phyloP scores from a whole-genome alignment of 2,797 vertebrate species.

The Columba guinea region DNA sequence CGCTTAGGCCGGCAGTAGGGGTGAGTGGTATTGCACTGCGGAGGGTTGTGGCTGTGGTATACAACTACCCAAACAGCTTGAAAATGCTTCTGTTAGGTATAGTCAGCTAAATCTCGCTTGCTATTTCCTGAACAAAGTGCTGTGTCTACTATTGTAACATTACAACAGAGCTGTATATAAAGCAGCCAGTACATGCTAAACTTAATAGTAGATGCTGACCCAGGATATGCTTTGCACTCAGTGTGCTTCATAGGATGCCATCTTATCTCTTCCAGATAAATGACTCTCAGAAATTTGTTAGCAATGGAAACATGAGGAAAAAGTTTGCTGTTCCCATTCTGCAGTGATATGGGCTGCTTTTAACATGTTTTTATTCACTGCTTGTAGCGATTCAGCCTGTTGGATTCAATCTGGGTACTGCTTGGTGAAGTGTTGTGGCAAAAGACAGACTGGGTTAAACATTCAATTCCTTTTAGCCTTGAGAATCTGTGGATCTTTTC shows the following conservation, averaged over 20 bases:
- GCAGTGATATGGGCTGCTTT: background rate
- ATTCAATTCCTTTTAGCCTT: background rate
- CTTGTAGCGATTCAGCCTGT: background rate
- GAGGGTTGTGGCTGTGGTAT: background rate
- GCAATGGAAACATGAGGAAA: background rate
- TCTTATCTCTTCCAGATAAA: background rate
- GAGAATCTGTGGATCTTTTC: background rate
- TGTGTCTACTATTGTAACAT: background rate
- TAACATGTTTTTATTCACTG: background rate
- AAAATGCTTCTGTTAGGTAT: background rate
- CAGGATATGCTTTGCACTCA: background rate
- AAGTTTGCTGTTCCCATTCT: background rate
- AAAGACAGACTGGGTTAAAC: background rate
- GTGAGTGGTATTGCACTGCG: too few species aligned
- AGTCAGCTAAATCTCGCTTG: background rate
- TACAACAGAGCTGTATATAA: background rate
- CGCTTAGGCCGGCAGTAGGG: background rate
- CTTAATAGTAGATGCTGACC: background rate
- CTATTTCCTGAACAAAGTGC: accelerated
- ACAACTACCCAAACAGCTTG: background rate
- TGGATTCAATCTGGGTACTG: background rate
- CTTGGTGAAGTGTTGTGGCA: background rate
- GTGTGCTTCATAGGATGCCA: background rate
- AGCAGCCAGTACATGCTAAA: background rate
- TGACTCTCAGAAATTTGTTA: background rate